Evolutionary conservation across 2,888 invertebrate genomes (phyloP).

Genomic region (Cenopis cana): DNA sequence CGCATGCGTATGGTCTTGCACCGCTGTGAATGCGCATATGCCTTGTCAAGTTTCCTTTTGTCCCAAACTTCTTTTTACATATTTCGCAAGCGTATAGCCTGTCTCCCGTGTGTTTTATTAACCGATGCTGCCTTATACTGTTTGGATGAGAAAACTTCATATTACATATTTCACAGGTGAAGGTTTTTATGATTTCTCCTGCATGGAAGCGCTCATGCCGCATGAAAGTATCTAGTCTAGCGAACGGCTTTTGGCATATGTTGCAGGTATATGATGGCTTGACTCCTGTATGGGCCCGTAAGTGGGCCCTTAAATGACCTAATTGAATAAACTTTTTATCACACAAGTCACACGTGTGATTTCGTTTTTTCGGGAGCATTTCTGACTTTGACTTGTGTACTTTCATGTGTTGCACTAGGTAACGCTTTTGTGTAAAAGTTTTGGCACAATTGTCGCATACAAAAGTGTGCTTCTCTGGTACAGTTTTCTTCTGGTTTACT

Average conservation of each 20-base stretch:
- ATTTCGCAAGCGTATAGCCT: neutral
- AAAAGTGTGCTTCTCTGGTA: no score
- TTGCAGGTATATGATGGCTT: neutral
- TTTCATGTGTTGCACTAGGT: no score
- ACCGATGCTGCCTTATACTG: neutral
- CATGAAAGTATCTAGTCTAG: neutral
- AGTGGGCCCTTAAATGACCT: neutral
- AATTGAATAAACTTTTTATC: no score
- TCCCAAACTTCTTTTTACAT: neutral
- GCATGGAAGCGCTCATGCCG: neutral
- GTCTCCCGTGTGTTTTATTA: neutral
- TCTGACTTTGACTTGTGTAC: no score
- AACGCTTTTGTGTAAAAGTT: no score
- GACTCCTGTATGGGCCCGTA: neutral
- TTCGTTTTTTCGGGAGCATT: no score
- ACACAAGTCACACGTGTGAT: no score
- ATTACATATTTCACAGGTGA: neutral
- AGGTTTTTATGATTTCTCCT: neutral
- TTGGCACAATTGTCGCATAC: no score
- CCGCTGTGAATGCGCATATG: neutral
- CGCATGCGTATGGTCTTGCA: neutral
- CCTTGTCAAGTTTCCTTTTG: neutral
- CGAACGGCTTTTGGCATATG: neutral
- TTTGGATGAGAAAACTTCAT: neutral
- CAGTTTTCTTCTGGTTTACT: no score